Base-by-base conservation (phyloP, 2,797 vertebrate species). In the Pangasius sanitwongsei region DNA sequence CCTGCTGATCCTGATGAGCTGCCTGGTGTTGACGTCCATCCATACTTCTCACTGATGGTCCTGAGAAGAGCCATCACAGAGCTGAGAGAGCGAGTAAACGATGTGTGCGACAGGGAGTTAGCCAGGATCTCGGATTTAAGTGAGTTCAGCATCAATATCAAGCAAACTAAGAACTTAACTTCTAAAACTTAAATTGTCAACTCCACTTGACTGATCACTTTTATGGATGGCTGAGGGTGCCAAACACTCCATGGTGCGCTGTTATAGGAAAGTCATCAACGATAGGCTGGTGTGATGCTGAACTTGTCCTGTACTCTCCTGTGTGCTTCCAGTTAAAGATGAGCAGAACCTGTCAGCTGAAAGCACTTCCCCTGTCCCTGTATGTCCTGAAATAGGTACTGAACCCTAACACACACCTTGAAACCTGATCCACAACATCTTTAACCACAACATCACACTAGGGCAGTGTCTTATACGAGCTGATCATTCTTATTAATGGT, bases 111-210 rank as follows among this genome's bases (percentile, higher is more conserved):
- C 28, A 92, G 85, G 89, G 96, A 97, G 37, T 91, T 93, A 59
- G 72, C 44, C 80, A 93, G 91, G 88, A 92, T 97, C 83, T 94
- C 94, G 0, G 94, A 95, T n/a, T 95, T 95, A 75, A 95, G 96
- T 95, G 70, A 0, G 67, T 85, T 53, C 8, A 7, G 34, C 20
- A 20, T 55, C 25, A 13, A 25, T 2, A 12, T 50, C 23, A 4
- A 48, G 41, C 23, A 48, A 75, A 75, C 41, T 13, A 37, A 72
- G 41, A 31, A 48, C 37, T 74, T 6, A 44, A 44, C 44, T 44
- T 44, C 44, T 34, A 37, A 6, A 23, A 18, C 9, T 20, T 5
- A 80, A 18, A 31, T 55, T 34, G 1, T 31, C 13, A 7, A 15
- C 28, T 53, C 44, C 23, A 75, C 12, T 11, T 12, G 72, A 48